Conservation (phyloP, 2,797 vertebrate genomes). For the Pipistrellus pygmaeus region DNA sequence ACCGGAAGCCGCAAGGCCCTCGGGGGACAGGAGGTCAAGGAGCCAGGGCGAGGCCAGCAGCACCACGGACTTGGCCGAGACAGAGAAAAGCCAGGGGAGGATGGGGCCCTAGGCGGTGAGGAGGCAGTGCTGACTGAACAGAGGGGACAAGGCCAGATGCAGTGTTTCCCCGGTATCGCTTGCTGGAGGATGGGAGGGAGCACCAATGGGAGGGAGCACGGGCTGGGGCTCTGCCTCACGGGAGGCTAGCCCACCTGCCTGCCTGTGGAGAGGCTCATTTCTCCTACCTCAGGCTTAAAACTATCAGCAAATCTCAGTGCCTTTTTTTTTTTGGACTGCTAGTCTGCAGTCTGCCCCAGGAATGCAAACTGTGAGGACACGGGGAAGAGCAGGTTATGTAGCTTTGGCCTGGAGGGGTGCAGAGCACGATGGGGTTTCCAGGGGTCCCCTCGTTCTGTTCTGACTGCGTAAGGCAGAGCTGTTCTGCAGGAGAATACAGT, state of each 20-base stretch:
- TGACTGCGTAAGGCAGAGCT: not conserved
- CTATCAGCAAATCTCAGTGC: not conserved
- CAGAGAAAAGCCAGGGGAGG: not conserved
- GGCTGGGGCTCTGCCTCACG: not conserved
- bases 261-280: not conserved
- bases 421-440: not conserved
- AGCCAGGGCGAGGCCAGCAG: rapidly evolving
- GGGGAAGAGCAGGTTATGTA: not conserved
- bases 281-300: not conserved
- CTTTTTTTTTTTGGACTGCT: not conserved
- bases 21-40: not conserved
- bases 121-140: not conserved
- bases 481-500: not conserved
- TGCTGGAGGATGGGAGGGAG: not conserved
- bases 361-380: not conserved
- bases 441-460: not conserved
- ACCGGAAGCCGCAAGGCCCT: not conserved
- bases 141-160: rapidly evolving
- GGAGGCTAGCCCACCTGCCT: not conserved
- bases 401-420: not conserved
- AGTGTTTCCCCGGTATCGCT: rapidly evolving
- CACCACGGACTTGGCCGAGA: too few relatives aligned
- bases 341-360: not conserved
- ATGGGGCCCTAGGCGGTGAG: not conserved
- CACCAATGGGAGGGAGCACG: rapidly evolving